A percentile compares a stretch with the other conserved stretches of the same genome.
Conservation (phyloP, 2,113 vertebrate species). For the Trogon surrucura region DNA sequence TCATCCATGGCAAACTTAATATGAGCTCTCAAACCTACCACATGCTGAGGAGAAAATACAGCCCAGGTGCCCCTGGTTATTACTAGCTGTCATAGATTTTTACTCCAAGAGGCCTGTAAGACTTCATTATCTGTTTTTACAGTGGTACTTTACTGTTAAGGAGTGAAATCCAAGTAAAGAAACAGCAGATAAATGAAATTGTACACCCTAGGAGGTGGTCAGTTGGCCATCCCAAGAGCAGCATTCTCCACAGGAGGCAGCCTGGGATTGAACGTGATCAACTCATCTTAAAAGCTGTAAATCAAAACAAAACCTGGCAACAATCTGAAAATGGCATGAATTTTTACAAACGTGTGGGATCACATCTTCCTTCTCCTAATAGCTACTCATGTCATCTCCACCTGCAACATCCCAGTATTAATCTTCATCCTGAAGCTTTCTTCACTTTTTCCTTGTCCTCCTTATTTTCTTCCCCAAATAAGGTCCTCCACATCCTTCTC, state of each 20-base stretch:
- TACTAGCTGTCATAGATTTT: conserved; percentile 33
- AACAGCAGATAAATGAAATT: not conserved
- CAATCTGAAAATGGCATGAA: not conserved
- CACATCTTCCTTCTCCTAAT: not conserved
- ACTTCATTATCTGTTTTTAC: conserved; percentile 53
- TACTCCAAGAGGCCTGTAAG: conserved; percentile 4
- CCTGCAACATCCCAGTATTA: not conserved
- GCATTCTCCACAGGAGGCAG: not conserved
- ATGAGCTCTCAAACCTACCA: not conserved
- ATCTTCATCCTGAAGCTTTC: not conserved
- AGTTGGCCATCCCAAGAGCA: not conserved
- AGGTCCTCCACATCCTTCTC: not conserved
- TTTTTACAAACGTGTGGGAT: not conserved
- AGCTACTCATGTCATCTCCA: not conserved
- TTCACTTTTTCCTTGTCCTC: not conserved
- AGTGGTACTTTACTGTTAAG: not conserved
- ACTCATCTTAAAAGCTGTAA: not conserved
- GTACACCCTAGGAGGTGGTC: not conserved
- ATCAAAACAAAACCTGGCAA: not conserved
- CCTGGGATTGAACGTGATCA: not conserved
- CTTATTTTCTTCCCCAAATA: not conserved
- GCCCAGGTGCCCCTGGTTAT: conserved; percentile 21
- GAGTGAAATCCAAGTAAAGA: not conserved
- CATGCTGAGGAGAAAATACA: conserved; percentile 56
- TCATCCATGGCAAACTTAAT: not conserved